phyloP scores from a whole-genome alignment of 1,140 invertebrate species.

The Drosophila pallidifrons region DNA sequence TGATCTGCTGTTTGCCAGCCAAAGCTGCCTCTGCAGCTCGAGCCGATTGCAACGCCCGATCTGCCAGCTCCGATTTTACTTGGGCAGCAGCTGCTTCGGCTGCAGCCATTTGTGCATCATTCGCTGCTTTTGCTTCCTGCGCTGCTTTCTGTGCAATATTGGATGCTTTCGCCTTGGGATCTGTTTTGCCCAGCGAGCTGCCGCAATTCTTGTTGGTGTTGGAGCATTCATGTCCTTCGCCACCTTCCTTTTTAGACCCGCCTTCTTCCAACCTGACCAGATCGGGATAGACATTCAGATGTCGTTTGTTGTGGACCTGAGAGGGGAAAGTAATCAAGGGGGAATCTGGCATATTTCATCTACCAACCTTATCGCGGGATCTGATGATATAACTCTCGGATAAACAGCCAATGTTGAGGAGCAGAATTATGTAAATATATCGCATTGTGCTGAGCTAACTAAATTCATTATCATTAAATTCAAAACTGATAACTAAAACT shows the following conservation, averaged over 20 bases:
- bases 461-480: constrained; percentile 28
- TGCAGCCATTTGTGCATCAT: constrained; percentile 88
- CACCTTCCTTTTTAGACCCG: background rate
- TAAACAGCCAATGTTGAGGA: constrained; percentile 29
- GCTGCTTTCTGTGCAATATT: constrained; percentile 87
- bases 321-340: background rate
- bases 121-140: constrained; percentile 87
- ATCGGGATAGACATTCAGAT: constrained; percentile 11
- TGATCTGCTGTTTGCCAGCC: constrained; percentile 87
- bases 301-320: constrained; percentile 28
- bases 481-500: constrained; percentile 2
- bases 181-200: background rate
- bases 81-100: constrained; percentile 88
- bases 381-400: constrained; percentile 29
- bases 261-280: constrained; percentile 19
- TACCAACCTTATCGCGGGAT: constrained; percentile 41
- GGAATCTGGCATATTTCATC: background rate
- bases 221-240: background rate
- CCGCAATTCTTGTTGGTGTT: constrained; percentile 6
- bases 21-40: constrained; percentile 88
- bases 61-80: constrained; percentile 88
- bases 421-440: constrained; percentile 42
- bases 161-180: constrained; percentile 35
- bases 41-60: constrained; percentile 88
- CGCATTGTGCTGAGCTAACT: constrained; percentile 35